Evolutionary conservation across 2,797 vertebrate species (phyloP).

Genomic region (Dromococcyx pavoninus): DNA sequence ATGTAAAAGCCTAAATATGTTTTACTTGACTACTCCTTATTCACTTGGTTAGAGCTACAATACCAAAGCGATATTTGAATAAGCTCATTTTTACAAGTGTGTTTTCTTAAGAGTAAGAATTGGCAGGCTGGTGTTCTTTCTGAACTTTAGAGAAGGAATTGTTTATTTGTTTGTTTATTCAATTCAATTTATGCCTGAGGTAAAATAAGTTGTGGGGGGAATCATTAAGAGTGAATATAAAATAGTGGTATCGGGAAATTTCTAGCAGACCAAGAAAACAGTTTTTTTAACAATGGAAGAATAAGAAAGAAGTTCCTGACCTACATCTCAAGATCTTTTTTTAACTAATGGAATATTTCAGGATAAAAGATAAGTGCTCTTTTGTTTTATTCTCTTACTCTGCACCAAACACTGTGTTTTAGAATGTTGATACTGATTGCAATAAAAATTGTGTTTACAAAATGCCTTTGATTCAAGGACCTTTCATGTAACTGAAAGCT

Average conservation of each 20-base stretch:
- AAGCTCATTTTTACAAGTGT: background rate
- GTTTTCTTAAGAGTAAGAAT: background rate
- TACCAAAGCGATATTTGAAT: background rate
- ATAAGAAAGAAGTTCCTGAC: background rate
- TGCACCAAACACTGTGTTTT: background rate
- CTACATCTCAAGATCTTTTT: background rate
- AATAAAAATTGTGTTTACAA: background rate
- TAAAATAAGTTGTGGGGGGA: slow-evolving; percentile 60
- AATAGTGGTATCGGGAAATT: background rate
- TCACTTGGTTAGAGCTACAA: background rate
- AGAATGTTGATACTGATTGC: background rate
- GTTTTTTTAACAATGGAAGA: background rate
- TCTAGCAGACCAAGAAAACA: background rate
- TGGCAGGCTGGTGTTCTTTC: background rate
- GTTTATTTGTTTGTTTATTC: background rate
- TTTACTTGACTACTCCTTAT: background rate
- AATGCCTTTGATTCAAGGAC: background rate
- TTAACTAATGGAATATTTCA: background rate
- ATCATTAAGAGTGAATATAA: background rate
- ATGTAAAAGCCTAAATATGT: background rate
- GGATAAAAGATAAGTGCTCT: background rate
- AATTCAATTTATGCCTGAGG: background rate
- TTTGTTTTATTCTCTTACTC: background rate
- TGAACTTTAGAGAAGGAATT: background rate
- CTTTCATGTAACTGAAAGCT: background rate